Percentiles rank a stretch among this genome's conserved stretches.
phyloP scores from a whole-genome alignment of 2,113 vertebrate species.

The Eptesicus fuscus region DNA sequence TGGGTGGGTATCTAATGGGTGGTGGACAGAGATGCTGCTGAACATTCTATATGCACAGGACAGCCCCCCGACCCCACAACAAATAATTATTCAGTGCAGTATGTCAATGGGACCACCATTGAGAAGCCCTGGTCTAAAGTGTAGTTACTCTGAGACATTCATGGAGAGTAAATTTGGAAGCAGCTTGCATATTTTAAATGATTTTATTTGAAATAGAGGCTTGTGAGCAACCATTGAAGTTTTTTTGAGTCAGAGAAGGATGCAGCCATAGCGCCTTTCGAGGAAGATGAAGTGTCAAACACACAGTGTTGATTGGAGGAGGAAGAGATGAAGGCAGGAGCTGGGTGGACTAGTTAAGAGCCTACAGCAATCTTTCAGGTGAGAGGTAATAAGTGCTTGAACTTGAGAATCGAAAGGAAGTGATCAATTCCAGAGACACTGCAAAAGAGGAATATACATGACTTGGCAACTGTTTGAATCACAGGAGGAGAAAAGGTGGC shows the following conservation, averaged over 20 bases:
- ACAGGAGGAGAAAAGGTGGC: not conserved
- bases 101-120: accelerated
- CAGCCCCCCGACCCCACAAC: not conserved
- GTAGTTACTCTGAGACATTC: not conserved
- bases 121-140: not conserved
- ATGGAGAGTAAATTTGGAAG: not conserved
- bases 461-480: not conserved
- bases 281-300: not conserved
- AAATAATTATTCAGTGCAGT: not conserved
- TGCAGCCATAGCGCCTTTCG: not conserved
- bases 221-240: not conserved
- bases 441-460: not conserved
- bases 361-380: not conserved
- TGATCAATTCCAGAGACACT: not conserved
- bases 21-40: not conserved
- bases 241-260: not conserved
- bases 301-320: not conserved
- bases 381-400: not conserved
- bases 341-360: not conserved
- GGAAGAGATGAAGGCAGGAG: not conserved
- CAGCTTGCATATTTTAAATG: not conserved
- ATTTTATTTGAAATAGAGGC: not conserved
- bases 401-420: not conserved
- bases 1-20: no score
- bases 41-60: not conserved